Conservation (phyloP, 2,797 vertebrate genomes). For the Liasis olivaceus region DNA sequence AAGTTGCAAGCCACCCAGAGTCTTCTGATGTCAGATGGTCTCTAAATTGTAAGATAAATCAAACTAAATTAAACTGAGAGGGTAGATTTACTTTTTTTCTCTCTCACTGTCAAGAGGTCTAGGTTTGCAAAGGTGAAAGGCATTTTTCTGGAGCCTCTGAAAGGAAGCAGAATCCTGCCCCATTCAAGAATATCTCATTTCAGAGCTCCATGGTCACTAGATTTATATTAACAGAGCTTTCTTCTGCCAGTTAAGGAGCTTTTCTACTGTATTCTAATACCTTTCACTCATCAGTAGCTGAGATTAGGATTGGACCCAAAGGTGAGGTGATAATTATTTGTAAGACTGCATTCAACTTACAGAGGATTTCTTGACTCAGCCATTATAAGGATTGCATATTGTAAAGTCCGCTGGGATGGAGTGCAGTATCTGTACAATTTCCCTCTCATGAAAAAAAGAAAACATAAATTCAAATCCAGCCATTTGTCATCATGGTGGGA, state of each 20-base stretch:
- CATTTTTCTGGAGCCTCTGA: neutral
- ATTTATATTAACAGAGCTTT: neutral
- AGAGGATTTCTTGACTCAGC: neutral
- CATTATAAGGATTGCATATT: neutral
- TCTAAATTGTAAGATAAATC: neutral
- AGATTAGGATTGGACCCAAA: neutral
- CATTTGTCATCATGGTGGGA: neutral
- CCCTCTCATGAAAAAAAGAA: neutral
- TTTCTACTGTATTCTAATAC: neutral
- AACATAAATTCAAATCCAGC: neutral
- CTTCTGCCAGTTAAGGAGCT: neutral
- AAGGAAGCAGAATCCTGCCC: neutral
- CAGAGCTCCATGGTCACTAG: neutral
- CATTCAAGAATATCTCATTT: neutral
- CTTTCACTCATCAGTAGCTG: neutral
- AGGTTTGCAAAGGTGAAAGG: neutral
- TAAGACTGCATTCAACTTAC: neutral
- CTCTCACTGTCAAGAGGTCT: neutral
- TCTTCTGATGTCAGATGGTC: too few relatives aligned
- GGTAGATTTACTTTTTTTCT: neutral
- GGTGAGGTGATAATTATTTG: neutral
- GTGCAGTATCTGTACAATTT: neutral
- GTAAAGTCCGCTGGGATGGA: neutral
- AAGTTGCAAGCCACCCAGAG: too few relatives aligned
- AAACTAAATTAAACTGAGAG: neutral